These are phyloP conservation scores for Nymphalis polychloros DNA, from an alignment of 2,888 invertebrate genomes.

Conservation along the genomic window DNA sequence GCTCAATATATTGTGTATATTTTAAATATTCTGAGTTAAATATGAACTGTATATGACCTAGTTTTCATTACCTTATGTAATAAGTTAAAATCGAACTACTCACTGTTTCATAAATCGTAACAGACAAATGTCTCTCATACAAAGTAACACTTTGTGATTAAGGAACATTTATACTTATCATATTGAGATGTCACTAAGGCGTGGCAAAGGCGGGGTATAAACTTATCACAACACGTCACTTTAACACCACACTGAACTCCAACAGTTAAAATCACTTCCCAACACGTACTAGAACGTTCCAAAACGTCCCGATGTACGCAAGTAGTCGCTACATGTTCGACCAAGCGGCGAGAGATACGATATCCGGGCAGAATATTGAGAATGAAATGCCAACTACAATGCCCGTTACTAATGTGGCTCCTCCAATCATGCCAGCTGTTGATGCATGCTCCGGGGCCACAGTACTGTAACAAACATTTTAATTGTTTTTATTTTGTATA, in stretches of 20 bases:
- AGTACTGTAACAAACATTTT: constrained; percentile 75
- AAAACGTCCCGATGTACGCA: constrained; percentile 49
- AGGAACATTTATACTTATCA: constrained; percentile 18
- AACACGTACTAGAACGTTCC: constrained; percentile 50
- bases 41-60: constrained; percentile 1
- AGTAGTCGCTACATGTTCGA: constrained; percentile 59
- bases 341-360: constrained; percentile 70
- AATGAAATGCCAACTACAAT: constrained; percentile 91
- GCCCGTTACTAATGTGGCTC: constrained; percentile 94
- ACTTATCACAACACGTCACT: constrained; percentile 26
- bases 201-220: constrained; percentile 31
- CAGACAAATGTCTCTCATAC: not conserved
- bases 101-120: not conserved
- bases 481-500: not conserved
- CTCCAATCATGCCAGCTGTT: constrained; percentile 97
- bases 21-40: not conserved
- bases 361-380: constrained; percentile 85
- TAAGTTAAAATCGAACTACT: not conserved
- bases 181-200: constrained; percentile 24
- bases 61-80: not conserved
- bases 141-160: constrained; percentile 5
- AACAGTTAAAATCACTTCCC: constrained; percentile 37
- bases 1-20: not conserved
- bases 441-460: constrained; percentile 91
- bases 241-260: constrained; percentile 15